A percentile compares a stretch with the other conserved stretches of the same genome.
phyloP scores from a whole-genome alignment of 2,888 invertebrate species.

The Sthenelais limicola region DNA sequence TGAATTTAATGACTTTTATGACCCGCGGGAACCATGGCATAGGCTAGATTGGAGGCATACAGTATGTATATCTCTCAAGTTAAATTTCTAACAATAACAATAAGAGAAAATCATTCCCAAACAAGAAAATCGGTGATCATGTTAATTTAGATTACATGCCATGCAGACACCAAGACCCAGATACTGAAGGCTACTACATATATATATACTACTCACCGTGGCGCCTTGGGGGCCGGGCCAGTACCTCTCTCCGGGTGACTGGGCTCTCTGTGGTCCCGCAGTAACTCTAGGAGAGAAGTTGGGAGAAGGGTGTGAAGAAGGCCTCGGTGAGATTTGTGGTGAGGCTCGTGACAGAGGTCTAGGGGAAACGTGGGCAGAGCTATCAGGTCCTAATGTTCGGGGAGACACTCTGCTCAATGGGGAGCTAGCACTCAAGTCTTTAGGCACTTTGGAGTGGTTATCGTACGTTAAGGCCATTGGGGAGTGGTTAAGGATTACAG shows the following conservation, averaged over 20 bases:
- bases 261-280: background rate
- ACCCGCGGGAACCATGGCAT: no score
- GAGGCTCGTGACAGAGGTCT: background rate
- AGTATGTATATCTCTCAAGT: no score
- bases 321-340: background rate
- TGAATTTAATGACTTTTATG: no score
- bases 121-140: no score
- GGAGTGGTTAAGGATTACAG: background rate
- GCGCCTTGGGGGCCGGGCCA: background rate
- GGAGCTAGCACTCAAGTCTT: background rate
- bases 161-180: no score
- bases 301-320: background rate
- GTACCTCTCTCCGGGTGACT: background rate
- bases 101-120: no score
- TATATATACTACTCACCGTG: background rate
- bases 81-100: no score
- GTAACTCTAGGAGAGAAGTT: background rate
- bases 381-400: background rate
- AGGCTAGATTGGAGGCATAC: no score
- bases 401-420: background rate
- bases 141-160: no score
- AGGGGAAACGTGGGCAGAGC: background rate
- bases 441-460: conserved; percentile 33
- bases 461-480: conserved; percentile 10
- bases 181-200: no score